phyloP scores from a whole-genome alignment of 2,113 vertebrate species.

The Girardinichthys multiradiatus region DNA sequence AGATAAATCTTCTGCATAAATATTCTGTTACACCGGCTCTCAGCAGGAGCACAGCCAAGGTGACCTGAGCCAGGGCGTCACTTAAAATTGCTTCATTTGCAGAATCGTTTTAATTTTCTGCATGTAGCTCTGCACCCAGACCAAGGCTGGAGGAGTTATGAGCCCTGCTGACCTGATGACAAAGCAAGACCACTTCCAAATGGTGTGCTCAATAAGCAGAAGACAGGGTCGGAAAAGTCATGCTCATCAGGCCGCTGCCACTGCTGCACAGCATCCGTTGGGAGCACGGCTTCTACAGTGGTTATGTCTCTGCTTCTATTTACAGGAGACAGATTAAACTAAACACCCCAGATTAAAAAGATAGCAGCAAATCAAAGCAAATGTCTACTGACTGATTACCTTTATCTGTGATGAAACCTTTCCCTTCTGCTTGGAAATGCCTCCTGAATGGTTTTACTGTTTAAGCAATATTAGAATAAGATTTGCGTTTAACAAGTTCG shows the following conservation, averaged over 20 bases:
- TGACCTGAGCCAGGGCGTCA: conserved; percentile 65
- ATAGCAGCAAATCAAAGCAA: no score
- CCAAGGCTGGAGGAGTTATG: conserved; percentile 63
- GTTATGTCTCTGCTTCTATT: background rate
- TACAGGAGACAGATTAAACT: no score
- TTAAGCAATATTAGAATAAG: background rate
- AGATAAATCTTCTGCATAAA: conserved; percentile 59
- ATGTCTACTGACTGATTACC: no score
- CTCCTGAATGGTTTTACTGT: no score
- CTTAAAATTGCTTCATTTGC: conserved; percentile 72
- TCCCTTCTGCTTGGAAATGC: no score
- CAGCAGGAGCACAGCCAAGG: conserved; percentile 62
- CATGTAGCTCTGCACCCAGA: conserved; percentile 43
- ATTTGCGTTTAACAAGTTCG: background rate
- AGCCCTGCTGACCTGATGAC: conserved; percentile 76
- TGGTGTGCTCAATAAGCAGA: conserved; percentile 70
- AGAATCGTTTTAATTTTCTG: conserved; percentile 76
- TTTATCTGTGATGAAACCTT: no score
- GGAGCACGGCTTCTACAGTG: background rate
- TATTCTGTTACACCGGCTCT: conserved; percentile 39
- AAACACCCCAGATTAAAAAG: no score
- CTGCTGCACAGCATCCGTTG: background rate
- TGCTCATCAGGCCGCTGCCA: conserved; percentile 36
- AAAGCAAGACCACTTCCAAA: conserved; percentile 73
- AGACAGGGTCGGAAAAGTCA: conserved; percentile 63